Base-by-base conservation (phyloP, 2,113 vertebrate species). In the Oncorhynchus clarkii region DNA sequence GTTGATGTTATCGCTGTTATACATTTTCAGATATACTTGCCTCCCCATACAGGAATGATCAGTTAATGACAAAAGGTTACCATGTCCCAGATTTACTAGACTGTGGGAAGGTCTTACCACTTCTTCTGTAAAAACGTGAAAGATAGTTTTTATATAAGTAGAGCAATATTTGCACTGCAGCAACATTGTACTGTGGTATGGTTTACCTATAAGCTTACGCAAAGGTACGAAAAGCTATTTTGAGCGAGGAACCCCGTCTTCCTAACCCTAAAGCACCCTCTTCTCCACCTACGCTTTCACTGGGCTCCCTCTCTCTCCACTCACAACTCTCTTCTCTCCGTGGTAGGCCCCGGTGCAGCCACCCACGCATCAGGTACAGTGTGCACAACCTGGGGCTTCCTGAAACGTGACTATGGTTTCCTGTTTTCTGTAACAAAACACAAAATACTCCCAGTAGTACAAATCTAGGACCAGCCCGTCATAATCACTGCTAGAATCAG, bases 331-430 rank as follows among this genome's bases (percentile, higher is more conserved):
- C 18, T 9, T 34, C 26, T 79, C 75, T 80, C 88, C 89, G 86
- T 87, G 91, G 91, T 90, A 90, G 88, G 87, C 91, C 91, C 80
- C 57, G 13, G 39, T 85, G 34, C 57, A 88, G 79, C 87, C 87
- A 77, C 90, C 91, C 91, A 90, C 91, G 88, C 91, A 89, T 90
- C 87, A 92, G 90, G 90, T 91, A 92, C 90, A 92, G 90, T 92
- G 86, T 87, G 67, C 29, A 89, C 85, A 90, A 92, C 88, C 82
- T 88, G 80, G 87, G 89, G 88, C 88, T 91, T 92, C 91, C 90
- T 92, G 91, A 91, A 91, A 90, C 34, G 34, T 92, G 91, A 90
- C 87, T 92, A 90, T 91, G 91, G 90, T 86, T 92, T 92, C 91
- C 91, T 91, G 91, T 90, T 92, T 92, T 90, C 90, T 91, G 86